Conservation (phyloP, 1,140 invertebrate species). For the Aphelinus atriplicis region DNA sequence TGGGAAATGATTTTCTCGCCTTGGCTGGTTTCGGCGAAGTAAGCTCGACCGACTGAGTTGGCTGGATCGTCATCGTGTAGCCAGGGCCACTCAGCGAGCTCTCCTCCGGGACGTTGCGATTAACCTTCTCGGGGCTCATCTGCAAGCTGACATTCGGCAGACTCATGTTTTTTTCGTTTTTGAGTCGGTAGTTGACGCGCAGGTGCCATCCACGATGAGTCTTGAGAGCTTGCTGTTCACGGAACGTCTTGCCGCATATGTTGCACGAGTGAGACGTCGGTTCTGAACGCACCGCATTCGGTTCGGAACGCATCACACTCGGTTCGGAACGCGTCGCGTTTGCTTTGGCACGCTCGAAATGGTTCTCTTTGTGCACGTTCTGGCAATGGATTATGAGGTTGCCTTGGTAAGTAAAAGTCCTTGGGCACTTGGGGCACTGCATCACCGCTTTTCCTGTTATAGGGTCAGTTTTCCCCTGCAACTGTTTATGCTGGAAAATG, state of each 20-base stretch:
- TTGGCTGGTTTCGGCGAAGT: constrained; percentile 50
- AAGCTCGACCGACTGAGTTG: not conserved
- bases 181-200: constrained; percentile 61
- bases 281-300: not conserved
- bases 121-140: too few relatives aligned
- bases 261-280: constrained; percentile 58
- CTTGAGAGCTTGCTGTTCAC: constrained; percentile 63
- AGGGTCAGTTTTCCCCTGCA: too few relatives aligned
- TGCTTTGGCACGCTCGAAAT: constrained; percentile 7
- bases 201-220: constrained; percentile 73
- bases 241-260: constrained; percentile 70
- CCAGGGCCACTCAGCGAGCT: constrained; percentile 26
- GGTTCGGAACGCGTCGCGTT: not conserved
- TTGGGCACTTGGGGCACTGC: constrained; percentile 54
- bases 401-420: constrained; percentile 54
- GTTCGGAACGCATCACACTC: not conserved
- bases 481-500: too few relatives aligned
- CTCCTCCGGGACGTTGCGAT: constrained; percentile 1
- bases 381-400: constrained; percentile 53
- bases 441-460: constrained; percentile 32
- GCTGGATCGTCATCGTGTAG: constrained; percentile 4
- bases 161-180: constrained; percentile 18
- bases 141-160: constrained; percentile 16
- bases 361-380: constrained; percentile 48
- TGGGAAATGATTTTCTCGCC: constrained; percentile 58